Evolutionary conservation across 2,797 vertebrate genomes (phyloP), one percentile per base, ranked within the genome.

Genomic region (Loris lydekkerianus): DNA sequence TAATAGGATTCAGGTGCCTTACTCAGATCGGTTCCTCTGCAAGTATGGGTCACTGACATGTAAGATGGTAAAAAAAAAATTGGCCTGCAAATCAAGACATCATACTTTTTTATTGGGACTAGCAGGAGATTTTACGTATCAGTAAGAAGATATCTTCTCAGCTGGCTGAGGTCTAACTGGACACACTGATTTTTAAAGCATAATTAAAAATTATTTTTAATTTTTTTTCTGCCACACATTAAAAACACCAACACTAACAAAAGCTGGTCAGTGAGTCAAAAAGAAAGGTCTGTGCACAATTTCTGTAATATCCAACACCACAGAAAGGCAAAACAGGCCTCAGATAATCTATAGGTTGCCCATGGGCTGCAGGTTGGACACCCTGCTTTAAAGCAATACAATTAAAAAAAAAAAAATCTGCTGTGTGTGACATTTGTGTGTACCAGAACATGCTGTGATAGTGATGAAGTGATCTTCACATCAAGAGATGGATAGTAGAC

Each of bases 101-200:
- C 88, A n/a, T 77, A 73, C 21, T 77, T 93, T 89, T 86, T 88
- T 43, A 88, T 78, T 43, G 91, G 31, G 67, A 31, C 14, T 88
- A 92, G 82, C 23, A 92, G 49, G 63, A 67, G 15, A 46, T 94
- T 83, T 81, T 72, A 94, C 43, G 67, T 73, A 77, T 87, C 27
- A 31, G 58, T 94, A 85, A 95, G 75, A 86, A 95, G 43, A 31
- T 49, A 70, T 34, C 20, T 49, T 83, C 56, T 95, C 83, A 86
- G 10, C 95, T 89, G 63, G 72, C 37, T 37, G 34, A 60, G 31
- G 31, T 75, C 14, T 97, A 95, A 94, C 53, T 67, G 89, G 86
- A 82, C 46, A 93, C 34, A 91, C 95, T 65, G 91, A 95, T 91
- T 96, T 94, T 53, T 53, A 53, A 53, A 53, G 49, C 49, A 53